phyloP scores from a whole-genome alignment of 2,888 invertebrate genomes.

The Aporophyla lueneburgensis region DNA sequence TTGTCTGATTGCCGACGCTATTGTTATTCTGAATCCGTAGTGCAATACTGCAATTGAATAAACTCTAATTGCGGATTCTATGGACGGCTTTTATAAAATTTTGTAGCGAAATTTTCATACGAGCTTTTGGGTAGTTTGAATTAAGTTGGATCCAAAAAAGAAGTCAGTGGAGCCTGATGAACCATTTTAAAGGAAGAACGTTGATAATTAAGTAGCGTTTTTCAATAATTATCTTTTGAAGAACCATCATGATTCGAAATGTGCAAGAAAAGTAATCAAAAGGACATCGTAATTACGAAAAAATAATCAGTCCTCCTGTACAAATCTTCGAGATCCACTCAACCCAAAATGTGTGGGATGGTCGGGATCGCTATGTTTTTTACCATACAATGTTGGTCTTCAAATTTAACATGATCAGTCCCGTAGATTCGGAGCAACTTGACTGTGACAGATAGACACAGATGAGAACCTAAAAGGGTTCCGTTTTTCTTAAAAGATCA shows the following conservation, averaged over 20 bases:
- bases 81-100: constrained; percentile 11
- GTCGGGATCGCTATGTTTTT: too few species aligned
- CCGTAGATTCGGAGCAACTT: too few species aligned
- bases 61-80: constrained; percentile 49
- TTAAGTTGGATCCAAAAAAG: background rate
- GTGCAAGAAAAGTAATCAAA: too few species aligned
- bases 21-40: constrained; percentile 57
- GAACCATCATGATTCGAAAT: background rate
- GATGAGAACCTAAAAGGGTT: too few species aligned
- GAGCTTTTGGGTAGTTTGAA: background rate
- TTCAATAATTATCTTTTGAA: background rate
- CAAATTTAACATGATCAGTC: too few species aligned
- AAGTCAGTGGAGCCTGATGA: background rate
- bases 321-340: background rate
- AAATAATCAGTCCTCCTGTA: background rate
- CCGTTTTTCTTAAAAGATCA: too few species aligned
- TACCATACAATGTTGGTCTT: too few species aligned
- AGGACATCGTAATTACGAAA: background rate
- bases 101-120: constrained; percentile 5
- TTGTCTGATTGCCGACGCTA: constrained; percentile 50
- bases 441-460: too few species aligned
- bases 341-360: background rate
- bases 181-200: background rate
- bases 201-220: background rate
- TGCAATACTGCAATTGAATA: constrained; percentile 46